Conservation (phyloP, 2,888 invertebrate genomes). For the Lasioglossum figueresi region DNA sequence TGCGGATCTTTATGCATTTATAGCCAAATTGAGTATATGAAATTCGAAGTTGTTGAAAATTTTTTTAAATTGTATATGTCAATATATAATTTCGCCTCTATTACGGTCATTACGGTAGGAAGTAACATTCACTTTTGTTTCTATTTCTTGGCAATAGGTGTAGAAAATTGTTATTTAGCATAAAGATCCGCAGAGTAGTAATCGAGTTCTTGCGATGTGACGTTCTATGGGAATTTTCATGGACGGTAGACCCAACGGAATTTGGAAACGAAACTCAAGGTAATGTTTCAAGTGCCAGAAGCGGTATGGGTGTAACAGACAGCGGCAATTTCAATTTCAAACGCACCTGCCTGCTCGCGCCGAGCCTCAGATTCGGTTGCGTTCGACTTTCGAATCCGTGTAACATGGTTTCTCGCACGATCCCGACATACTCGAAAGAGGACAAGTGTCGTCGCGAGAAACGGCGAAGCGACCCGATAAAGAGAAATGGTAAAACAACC, state of each 20-base stretch:
- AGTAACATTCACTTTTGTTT: no score
- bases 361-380: neutral
- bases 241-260: neutral
- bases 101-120: no score
- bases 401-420: neutral
- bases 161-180: no score
- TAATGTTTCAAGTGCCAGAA: neutral
- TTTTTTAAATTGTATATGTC: no score
- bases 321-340: slow-evolving; percentile 31
- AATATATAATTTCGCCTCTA: no score
- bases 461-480: neutral
- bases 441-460: slow-evolving; percentile 7
- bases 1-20: no score
- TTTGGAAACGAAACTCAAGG: neutral
- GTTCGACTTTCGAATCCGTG: slow-evolving; percentile 33
- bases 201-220: neutral
- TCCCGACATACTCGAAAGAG: slow-evolving; percentile 6
- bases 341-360: slow-evolving; percentile 15
- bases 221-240: neutral
- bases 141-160: no score
- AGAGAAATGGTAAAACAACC: slow-evolving; percentile 12
- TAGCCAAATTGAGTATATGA: no score
- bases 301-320: neutral
- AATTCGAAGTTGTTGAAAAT: no score
- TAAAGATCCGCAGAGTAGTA: no score